These are phyloP conservation scores for Cataglyphis hispanica DNA, from an alignment of 1,140 invertebrate species.

Conservation along the genomic window DNA sequence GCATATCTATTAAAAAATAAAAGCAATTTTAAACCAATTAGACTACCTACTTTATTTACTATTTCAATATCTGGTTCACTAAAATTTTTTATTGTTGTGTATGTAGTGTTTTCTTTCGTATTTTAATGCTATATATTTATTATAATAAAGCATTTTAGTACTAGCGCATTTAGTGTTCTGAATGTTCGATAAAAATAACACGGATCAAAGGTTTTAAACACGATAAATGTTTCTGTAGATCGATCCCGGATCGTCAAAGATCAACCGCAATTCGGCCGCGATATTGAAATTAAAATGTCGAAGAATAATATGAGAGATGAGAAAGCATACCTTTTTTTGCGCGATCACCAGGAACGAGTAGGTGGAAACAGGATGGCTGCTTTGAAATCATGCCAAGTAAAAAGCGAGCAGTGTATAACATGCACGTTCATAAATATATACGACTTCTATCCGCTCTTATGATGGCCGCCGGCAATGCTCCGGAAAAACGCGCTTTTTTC, in stretches of 20 bases:
- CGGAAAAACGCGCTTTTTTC: constrained; percentile 38
- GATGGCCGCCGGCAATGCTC: constrained; percentile 48
- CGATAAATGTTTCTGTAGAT: neutral
- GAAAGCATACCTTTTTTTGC: constrained; percentile 31
- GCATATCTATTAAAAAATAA: neutral
- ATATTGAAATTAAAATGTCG: constrained; percentile 45
- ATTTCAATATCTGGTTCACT: neutral
- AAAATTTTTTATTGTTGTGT: neutral
- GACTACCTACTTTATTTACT: neutral
- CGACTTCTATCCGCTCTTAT: constrained; percentile 58
- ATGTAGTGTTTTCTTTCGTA: neutral
- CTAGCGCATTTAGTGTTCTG: neutral
- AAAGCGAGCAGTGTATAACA: constrained; percentile 53
- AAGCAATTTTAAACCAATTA: neutral
- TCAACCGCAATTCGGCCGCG: constrained; percentile 34
- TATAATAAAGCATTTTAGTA: neutral
- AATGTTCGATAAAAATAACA: constrained; percentile 1
- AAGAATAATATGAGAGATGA: constrained; percentile 21
- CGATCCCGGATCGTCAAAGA: neutral
- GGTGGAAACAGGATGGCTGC: constrained; percentile 39
- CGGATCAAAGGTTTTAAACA: neutral
- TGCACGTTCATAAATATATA: constrained; percentile 61
- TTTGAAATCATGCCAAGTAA: constrained; percentile 56
- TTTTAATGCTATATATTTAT: neutral
- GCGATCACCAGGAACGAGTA: constrained; percentile 44